Evolutionary conservation across 2,113 vertebrate species (phyloP), one percentile per base, ranked within the genome.

Genomic region (Sinocyclocheilus anophthalmus): DNA sequence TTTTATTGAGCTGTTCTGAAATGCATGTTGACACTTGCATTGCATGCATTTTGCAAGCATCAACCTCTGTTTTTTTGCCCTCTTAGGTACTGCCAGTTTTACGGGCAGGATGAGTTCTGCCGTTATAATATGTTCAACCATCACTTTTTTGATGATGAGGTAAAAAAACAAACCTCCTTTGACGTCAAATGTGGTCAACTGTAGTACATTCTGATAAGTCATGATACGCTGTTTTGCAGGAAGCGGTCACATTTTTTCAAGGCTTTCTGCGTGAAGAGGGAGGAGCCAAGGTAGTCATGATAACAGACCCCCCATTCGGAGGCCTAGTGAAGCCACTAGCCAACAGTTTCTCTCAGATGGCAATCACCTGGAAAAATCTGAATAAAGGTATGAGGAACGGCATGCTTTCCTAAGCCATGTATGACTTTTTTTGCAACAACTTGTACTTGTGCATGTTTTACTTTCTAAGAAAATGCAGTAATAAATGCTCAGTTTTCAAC

Each of bases 61-160:
- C 24, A 45, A 3, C 6, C 18, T 73, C 4, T 72, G 2, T 63
- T 14, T 65, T 14, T 87, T 42, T 86, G 6, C 33, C 67, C 11
- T 95, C 95, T 10, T 92, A 99, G 98, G 85, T 99, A 97, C 83
- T 96, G 97, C 11, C 98, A 99, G 87, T 99, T 99, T 94, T 99
- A 97, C 87, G 87, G 91, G 55, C 94, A 95, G 87, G 94, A 96
- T 30, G 97, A 97, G 63, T 99, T 99, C 92, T 98, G 97, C 89
- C 97, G 96, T 90, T 99, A 99, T 91, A 99, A 99, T 90, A 99
- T 99, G 98, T 99, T 99, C 94, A 99, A 99, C 91, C 96, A 99
- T 92, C 93, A 98, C 94, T 98, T 99, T 93, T 99, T 99, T 93
- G 96, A 93, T 91, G 91, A 97, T 91, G 91, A 97, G 97, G 98